Conservation (phyloP, 2,113 vertebrate species). For the Cinclus cinclus region DNA sequence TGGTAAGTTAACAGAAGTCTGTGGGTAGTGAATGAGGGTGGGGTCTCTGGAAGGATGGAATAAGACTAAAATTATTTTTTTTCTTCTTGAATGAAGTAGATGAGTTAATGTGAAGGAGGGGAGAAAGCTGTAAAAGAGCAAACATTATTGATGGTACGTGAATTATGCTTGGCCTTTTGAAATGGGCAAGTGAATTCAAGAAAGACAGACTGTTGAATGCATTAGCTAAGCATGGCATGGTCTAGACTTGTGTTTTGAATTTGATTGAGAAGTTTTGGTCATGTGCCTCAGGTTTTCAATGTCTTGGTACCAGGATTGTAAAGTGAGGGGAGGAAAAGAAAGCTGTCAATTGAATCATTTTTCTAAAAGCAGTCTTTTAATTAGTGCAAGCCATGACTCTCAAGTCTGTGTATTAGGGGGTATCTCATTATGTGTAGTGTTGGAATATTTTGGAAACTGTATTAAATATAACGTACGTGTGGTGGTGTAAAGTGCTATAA, state of each 20-base stretch:
- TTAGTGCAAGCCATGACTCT: neutral
- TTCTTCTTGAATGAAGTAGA: neutral
- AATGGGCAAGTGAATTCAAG: neutral
- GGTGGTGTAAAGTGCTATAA: neutral
- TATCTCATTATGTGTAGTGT: neutral
- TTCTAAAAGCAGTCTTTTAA: neutral
- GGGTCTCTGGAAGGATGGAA: neutral
- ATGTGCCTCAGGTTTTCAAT: neutral
- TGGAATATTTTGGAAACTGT: neutral
- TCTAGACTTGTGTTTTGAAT: neutral
- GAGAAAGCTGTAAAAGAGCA: neutral
- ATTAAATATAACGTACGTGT: neutral
- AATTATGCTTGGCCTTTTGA: neutral
- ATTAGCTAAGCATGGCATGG: neutral
- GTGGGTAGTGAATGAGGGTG: neutral
- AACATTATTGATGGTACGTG: neutral
- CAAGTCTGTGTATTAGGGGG: neutral
- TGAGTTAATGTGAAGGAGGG: neutral
- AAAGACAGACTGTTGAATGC: neutral
- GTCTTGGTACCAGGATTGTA: neutral
- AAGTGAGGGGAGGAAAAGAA: neutral
- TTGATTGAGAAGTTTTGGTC: neutral
- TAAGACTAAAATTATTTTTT: neutral
- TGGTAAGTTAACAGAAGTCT: neutral
- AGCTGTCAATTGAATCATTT: neutral